Conservation (phyloP, 1,140 invertebrate genomes). For the Lepeophtheirus salmonis region DNA sequence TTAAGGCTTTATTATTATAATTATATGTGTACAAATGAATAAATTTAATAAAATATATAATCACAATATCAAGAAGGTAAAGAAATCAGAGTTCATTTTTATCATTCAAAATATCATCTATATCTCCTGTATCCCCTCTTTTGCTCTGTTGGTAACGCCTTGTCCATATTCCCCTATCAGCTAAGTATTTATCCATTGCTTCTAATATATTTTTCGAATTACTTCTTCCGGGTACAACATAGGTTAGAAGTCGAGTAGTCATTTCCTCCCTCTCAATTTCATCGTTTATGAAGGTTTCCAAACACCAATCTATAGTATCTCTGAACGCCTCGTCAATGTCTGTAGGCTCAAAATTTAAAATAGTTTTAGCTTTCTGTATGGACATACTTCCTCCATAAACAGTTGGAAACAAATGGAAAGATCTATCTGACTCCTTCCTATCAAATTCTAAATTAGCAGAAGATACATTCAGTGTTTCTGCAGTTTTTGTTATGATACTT, state of each 20-base stretch:
- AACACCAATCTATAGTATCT: conserved; percentile 2
- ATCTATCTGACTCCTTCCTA: conserved; percentile 20
- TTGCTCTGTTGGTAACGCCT: background rate
- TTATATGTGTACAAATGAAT: too few relatives aligned
- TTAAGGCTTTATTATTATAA: too few relatives aligned
- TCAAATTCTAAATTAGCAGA: conserved; percentile 20
- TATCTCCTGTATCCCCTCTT: too few relatives aligned
- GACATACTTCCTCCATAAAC: conserved; percentile 29
- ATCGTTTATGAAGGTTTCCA: background rate
- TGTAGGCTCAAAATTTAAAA: conserved; percentile 29
- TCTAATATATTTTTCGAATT: background rate
- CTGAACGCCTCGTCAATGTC: background rate
- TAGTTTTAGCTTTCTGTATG: conserved; percentile 26
- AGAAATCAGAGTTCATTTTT: too few relatives aligned
- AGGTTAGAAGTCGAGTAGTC: conserved; percentile 1
- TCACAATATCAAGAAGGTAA: too few relatives aligned
- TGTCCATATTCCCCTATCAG: background rate
- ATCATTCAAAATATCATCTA: too few relatives aligned
- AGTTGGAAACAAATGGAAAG: conserved; percentile 30
- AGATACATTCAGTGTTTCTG: conserved; percentile 21
- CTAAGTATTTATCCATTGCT: background rate
- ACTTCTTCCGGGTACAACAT: background rate
- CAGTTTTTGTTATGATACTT: conserved; percentile 24
- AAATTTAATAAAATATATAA: too few relatives aligned
- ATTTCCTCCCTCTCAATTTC: conserved; percentile 7